These are phyloP conservation scores for Caenorhabditis brenneri DNA, from an alignment of 1,140 invertebrate genomes.

Conservation along the genomic window DNA sequence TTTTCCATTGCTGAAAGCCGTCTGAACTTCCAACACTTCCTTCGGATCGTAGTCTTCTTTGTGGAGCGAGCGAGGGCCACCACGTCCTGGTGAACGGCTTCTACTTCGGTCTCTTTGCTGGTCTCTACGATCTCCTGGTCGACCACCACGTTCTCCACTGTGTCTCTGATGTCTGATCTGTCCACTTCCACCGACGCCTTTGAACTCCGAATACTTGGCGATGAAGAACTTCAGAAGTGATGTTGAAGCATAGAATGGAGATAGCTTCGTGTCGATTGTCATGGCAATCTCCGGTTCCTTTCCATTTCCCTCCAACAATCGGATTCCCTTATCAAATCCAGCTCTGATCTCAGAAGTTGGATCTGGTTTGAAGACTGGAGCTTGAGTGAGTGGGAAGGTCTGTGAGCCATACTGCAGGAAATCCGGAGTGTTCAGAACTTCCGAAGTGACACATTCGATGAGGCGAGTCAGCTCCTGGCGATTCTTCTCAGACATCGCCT, in stretches of 20 bases:
- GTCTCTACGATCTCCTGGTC: not conserved
- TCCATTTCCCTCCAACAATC: not conserved
- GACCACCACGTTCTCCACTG: not conserved
- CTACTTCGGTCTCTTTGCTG: not conserved
- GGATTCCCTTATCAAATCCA: not conserved
- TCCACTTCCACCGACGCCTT: not conserved
- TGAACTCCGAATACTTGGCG: not conserved
- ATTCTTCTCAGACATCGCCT: not conserved
- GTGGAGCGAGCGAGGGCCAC: not conserved
- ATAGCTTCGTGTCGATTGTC: not conserved
- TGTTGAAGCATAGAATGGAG: not conserved
- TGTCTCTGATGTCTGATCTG: not conserved
- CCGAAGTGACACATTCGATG: not conserved
- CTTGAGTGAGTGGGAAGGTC: not conserved
- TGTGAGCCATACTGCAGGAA: not conserved
- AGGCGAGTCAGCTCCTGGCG: not conserved
- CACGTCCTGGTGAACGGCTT: not conserved
- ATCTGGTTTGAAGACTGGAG: not conserved
- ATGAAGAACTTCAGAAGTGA: not conserved
- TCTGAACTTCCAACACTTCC: not conserved
- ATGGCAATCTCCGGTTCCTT: not conserved
- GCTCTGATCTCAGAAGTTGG: not conserved
- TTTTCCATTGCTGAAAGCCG: not conserved
- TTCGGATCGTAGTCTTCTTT: not conserved
- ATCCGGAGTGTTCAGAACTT: not conserved